phyloP scores from a whole-genome alignment of 2,888 invertebrate genomes.

The Rhagium mordax region DNA sequence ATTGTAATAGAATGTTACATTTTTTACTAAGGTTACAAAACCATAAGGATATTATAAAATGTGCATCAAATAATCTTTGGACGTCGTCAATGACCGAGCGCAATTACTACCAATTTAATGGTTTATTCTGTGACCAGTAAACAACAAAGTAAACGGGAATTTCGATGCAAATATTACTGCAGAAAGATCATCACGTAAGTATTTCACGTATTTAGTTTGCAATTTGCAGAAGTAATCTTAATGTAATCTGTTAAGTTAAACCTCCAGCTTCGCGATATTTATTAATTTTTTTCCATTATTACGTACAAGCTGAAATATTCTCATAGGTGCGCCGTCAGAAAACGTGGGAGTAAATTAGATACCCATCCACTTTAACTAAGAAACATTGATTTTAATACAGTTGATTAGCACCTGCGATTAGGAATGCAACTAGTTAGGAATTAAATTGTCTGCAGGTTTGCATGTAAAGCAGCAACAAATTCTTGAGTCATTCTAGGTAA shows the following conservation, averaged over 20 bases:
- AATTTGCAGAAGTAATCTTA: neutral
- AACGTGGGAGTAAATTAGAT: constrained; percentile 13
- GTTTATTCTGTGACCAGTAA: neutral
- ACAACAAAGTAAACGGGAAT: neutral
- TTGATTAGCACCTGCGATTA: constrained; percentile 5
- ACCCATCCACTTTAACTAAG: neutral
- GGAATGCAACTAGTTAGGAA: neutral
- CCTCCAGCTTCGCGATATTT: neutral
- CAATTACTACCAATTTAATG: neutral
- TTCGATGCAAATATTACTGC: neutral
- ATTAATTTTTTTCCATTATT: neutral
- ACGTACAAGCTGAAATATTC: neutral
- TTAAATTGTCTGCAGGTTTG: neutral
- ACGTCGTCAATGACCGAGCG: neutral
- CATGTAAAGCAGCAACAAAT: constrained; percentile 1
- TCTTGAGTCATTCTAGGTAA: neutral
- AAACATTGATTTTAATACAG: constrained; percentile 7
- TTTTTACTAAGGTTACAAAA: too few species aligned
- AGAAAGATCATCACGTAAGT: neutral
- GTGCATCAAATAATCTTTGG: too few species aligned
- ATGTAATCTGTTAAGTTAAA: neutral
- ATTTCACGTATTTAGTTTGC: neutral
- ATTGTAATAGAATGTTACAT: too few species aligned
- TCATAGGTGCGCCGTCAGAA: constrained; percentile 1
- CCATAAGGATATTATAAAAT: too few species aligned